Base-by-base conservation (phyloP, 1,140 invertebrate genomes). In the Amyelois transitella region DNA sequence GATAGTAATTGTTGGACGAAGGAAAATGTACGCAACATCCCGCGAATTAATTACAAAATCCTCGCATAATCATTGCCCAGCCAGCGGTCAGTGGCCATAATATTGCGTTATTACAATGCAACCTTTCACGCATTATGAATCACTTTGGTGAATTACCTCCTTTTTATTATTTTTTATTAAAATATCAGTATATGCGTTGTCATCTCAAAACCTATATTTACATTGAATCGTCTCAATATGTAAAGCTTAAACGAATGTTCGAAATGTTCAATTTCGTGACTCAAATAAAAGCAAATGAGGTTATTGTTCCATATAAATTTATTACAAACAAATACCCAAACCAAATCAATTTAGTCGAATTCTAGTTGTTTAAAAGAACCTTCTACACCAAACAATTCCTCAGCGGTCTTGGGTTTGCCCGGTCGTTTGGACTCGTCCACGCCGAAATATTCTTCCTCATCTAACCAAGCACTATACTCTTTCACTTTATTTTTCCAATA, bases 321-420 rank as follows among this genome's bases (percentile, higher is more conserved):
- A 38, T 64, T 22, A 89, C 62, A 17, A 77, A 55, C 71, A n/a
- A n/a, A n/a, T n/a, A n/a, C n/a, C n/a, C n/a, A n/a, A n/a, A n/a
- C n/a, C n/a, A n/a, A n/a, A n/a, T 50, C 8, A 14, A 12, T 21
- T 62, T 64, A 79, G 60, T 81, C 77, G 51, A 77, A 63, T 18
- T 88, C 71, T 20, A 92, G 69, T 69, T 91, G 81, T 53, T 91
- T 80, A 65, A 92, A 92, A 3, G 91, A 91, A 0, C 91, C 91
- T 43, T 92, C 90, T n/a, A 90, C 51, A 4, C 91, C 91, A 55
- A 91, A 92, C 2, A 92, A 65, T 54, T 84, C 86, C 53, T 90
- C 87, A 6, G 89, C 81, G 22, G 90, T 90, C 51, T 90, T 88
- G 0, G 90, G 86, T 61, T 89, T 90, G 1, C 91, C 91, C 0